Evolutionary conservation across 1,140 invertebrate genomes (phyloP).

Genomic region (Diachasma alloeum): DNA sequence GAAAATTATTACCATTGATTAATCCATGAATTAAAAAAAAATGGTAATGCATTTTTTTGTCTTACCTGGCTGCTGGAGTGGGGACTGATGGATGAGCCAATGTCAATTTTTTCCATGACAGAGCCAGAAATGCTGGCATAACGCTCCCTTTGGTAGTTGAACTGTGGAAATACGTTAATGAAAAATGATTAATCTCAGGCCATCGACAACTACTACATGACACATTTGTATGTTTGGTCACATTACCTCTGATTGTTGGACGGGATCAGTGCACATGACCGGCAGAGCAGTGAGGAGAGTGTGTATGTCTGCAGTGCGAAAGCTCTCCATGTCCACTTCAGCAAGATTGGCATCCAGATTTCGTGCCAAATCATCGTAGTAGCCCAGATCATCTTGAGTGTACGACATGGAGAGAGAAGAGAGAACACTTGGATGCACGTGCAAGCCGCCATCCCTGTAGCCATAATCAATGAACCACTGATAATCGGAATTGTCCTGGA

Average conservation of each 20-base stretch:
- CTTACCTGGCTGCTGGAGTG: slow-evolving; percentile 76
- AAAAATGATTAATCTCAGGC: no score
- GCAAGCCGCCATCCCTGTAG: slow-evolving; percentile 79
- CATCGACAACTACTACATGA: not conserved
- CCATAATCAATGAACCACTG: slow-evolving; percentile 90
- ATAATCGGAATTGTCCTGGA: slow-evolving; percentile 88
- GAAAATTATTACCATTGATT: no score
- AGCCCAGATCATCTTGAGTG: slow-evolving; percentile 76
- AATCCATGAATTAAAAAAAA: no score
- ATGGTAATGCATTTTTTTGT: slow-evolving; percentile 25
- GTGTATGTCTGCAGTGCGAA: slow-evolving; percentile 89
- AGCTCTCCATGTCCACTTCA: slow-evolving; percentile 94
- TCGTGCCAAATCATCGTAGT: slow-evolving; percentile 85
- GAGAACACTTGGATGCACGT: slow-evolving; percentile 80
- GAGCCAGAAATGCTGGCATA: slow-evolving; percentile 83
- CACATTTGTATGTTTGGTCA: not conserved
- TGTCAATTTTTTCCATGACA: slow-evolving; percentile 80
- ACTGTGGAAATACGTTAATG: slow-evolving; percentile 59
- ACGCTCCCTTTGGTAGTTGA: slow-evolving; percentile 80
- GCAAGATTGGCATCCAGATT: slow-evolving; percentile 92
- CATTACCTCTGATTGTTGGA: slow-evolving; percentile 63
- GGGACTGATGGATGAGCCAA: slow-evolving; percentile 78
- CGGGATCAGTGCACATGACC: slow-evolving; percentile 70
- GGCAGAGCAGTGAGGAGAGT: slow-evolving; percentile 82
- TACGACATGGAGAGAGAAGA: slow-evolving; percentile 83